Base-by-base conservation (phyloP, 2,888 invertebrate genomes). In the Alloscopus bannaensis region DNA sequence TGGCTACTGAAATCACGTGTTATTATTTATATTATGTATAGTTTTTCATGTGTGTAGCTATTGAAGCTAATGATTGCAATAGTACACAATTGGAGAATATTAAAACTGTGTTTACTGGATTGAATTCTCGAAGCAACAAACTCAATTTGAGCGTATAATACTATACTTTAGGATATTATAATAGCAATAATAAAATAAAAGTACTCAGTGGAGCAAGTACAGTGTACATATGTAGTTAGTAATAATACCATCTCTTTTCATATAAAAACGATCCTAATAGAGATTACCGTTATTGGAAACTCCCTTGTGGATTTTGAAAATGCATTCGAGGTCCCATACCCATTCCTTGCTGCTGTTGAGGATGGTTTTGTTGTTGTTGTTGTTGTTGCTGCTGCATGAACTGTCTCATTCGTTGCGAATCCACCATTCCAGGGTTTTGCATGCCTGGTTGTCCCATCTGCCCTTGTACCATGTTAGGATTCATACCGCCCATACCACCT, bases 281-380 rank as follows among this genome's bases (percentile, higher is more conserved):
- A 79, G 66, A 79, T 79, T 79, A 79, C 71, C 60, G 71, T 72
- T 76, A 78, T 80, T 78, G 81, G 70, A 84, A 85, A 66, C 80
- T 83, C 29, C 77, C 81, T 36, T 80, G 83, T 66, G 84, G 86
- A 76, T 84, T 86, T 52, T 81, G 78, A 79, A 84, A 86, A 70
- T 83, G 84, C 84, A 85, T 84, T 62, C 84, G 70, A 47, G 83
- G 84, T 40, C 80, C 83, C 79, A 81, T 78, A 20, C 77, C 78
- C 70, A 79, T 79, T 40, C 69, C 66, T 88, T 92, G 92, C 86
- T 92, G 92, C 81, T 91, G 90, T 87, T 89, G 90, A 82, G 91
- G 91, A 86, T 91, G 91, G 86, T 90, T 91, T 88, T 90, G 88
- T 81, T 85, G 86, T 65, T 86, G 86, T 57, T 83, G 84, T 79